Evolutionary conservation across 2,888 invertebrate species (phyloP).

Genomic region (Pantelozetes paolii): DNA sequence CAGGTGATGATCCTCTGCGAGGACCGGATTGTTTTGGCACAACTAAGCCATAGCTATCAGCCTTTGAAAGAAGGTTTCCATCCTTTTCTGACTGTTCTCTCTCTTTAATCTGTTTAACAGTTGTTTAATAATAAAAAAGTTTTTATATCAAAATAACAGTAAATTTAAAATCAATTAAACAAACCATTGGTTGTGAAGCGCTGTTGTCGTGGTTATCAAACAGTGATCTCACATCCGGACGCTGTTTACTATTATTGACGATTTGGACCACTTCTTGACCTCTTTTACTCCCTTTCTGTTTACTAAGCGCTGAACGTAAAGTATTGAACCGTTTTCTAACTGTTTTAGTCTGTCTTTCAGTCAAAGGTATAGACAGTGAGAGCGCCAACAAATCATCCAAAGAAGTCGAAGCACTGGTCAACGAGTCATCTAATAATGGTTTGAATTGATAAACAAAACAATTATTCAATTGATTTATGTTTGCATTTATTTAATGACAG

Average conservation of each 20-base stretch:
- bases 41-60: neutral
- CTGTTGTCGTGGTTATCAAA: neutral
- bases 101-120: conserved; percentile 11
- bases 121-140: neutral
- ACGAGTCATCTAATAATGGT: neutral
- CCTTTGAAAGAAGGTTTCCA: neutral
- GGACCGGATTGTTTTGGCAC: conserved; percentile 8
- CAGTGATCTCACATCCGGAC: conserved; percentile 30
- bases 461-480: neutral
- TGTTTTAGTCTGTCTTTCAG: conserved; percentile 18
- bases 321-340: conserved; percentile 10
- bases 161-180: neutral
- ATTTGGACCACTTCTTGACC: too few species aligned
- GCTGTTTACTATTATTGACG: neutral
- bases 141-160: neutral
- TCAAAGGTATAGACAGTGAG: conserved; percentile 17
- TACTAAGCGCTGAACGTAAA: neutral
- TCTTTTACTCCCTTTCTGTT: conserved; percentile 5
- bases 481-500: conserved; percentile 1
- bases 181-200: conserved; percentile 4
- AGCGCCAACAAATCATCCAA: neutral
- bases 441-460: neutral
- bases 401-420: conserved; percentile 2
- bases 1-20: conserved; percentile 11
- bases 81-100: neutral